These are phyloP conservation scores for Polyploca ridens DNA, from an alignment of 2,888 invertebrate genomes.

Conservation along the genomic window DNA sequence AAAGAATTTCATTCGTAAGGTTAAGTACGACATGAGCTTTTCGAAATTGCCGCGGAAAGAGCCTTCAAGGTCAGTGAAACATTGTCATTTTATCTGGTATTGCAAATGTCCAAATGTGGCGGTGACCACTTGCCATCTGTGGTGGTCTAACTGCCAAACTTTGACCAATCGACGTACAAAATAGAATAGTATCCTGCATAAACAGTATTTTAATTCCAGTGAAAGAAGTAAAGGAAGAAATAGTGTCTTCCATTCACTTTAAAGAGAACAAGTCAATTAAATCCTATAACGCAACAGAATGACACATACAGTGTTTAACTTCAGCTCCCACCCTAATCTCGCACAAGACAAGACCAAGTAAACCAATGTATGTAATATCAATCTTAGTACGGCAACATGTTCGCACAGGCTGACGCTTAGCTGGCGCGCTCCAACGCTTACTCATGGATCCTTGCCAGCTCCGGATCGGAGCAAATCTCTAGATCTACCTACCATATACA, in stretches of 20 bases:
- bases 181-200: no score
- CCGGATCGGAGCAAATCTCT: slow-evolving; percentile 37
- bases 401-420: slow-evolving; percentile 60
- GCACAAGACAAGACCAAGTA: slow-evolving; percentile 15
- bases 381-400: slow-evolving; percentile 47
- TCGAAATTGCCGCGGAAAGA: no score
- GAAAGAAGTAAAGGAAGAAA: neutral
- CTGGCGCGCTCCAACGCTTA: slow-evolving; percentile 52
- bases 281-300: neutral
- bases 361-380: slow-evolving; percentile 41
- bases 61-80: no score
- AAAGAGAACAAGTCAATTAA: no score
- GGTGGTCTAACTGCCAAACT: no score
- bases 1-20: no score
- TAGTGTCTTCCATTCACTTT: neutral
- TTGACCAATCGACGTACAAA: no score
- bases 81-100: no score
- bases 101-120: no score
- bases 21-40: no score
- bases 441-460: slow-evolving; percentile 72
- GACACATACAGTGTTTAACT: neutral
- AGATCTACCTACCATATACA: slow-evolving; percentile 24
- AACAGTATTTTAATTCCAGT: neutral
- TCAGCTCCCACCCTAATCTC: neutral
- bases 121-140: no score